A percentile compares a stretch with the other conserved stretches of the same genome.
Evolutionary conservation across 1,140 invertebrate genomes (phyloP).

Genomic region (Aphidius ervi): DNA sequence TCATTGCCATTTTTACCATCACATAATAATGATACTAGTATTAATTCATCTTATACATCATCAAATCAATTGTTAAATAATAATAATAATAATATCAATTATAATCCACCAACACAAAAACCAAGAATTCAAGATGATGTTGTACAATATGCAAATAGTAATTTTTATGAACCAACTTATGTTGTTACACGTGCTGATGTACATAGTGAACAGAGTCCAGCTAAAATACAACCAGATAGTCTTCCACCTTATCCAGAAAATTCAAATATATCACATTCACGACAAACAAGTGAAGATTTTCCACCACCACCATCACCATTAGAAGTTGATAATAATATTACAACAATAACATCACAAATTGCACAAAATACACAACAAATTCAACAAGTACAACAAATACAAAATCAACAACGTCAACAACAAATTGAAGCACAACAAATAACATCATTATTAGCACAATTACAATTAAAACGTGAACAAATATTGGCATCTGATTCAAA

Average conservation of each 20-base stretch:
- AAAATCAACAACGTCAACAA: slow-evolving; percentile 27
- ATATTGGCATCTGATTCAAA: slow-evolving; percentile 57
- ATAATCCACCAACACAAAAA: slow-evolving; percentile 20
- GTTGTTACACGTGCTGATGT: slow-evolving; percentile 77
- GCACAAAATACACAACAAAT: slow-evolving; percentile 35
- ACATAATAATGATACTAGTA: slow-evolving; percentile 42
- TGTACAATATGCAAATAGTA: slow-evolving; percentile 56
- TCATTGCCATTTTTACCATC: slow-evolving; percentile 63
- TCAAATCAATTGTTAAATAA: slow-evolving; percentile 27
- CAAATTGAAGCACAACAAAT: slow-evolving; percentile 44
- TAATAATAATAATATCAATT: slow-evolving; percentile 28
- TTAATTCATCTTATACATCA: slow-evolving; percentile 11
- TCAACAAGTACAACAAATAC: slow-evolving; percentile 30
- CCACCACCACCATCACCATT: slow-evolving; percentile 78
- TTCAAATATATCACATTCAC: slow-evolving; percentile 63
- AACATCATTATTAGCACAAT: slow-evolving; percentile 63
- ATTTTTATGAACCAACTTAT: slow-evolving; percentile 47
- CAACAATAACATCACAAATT: slow-evolving; percentile 51
- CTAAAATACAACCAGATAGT: slow-evolving; percentile 49
- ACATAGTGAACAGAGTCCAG: slow-evolving; percentile 71
- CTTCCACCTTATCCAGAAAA: slow-evolving; percentile 48
- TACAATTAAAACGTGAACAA: slow-evolving; percentile 73
- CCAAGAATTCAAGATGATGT: slow-evolving; percentile 52
- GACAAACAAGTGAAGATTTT: slow-evolving; percentile 84
- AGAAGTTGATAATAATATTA: slow-evolving; percentile 57